phyloP scores from a whole-genome alignment of 2,888 invertebrate species.

The Sphaeridia pumilis region DNA sequence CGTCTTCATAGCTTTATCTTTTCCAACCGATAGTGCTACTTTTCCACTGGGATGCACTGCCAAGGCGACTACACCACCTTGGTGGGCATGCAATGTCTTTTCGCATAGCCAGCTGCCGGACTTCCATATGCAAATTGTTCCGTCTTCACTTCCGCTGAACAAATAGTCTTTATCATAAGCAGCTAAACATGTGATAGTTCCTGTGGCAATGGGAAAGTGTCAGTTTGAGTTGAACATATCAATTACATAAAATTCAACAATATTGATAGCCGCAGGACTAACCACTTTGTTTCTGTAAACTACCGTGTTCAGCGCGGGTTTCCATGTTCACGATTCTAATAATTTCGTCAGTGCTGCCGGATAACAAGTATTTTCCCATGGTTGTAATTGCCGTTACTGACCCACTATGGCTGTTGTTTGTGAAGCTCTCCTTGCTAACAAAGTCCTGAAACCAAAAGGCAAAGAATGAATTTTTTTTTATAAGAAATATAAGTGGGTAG shows the following conservation, averaged over 20 bases:
- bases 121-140: conserved; percentile 65
- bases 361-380: conserved; percentile 62
- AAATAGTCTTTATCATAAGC: conserved; percentile 64
- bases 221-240: background rate
- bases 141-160: conserved; percentile 73
- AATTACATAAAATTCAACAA: background rate
- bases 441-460: conserved; percentile 41
- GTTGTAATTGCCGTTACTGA: conserved; percentile 63
- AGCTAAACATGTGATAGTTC: conserved; percentile 61
- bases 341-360: conserved; percentile 80
- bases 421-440: conserved; percentile 58
- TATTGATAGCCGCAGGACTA: conserved; percentile 19
- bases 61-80: conserved; percentile 51
- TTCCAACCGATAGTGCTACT: conserved; percentile 72
- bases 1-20: conserved; percentile 69
- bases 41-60: conserved; percentile 82
- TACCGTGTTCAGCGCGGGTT: conserved; percentile 62
- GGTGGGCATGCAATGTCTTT: conserved; percentile 62
- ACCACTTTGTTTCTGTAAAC: conserved; percentile 68
- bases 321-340: conserved; percentile 74
- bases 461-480: background rate
- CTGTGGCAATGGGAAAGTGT: conserved; percentile 37
- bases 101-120: conserved; percentile 76
- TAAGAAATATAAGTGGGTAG: background rate
- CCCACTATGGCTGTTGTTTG: conserved; percentile 72